phyloP scores from a whole-genome alignment of 2,113 vertebrate genomes.

The Centrocercus urophasianus region DNA sequence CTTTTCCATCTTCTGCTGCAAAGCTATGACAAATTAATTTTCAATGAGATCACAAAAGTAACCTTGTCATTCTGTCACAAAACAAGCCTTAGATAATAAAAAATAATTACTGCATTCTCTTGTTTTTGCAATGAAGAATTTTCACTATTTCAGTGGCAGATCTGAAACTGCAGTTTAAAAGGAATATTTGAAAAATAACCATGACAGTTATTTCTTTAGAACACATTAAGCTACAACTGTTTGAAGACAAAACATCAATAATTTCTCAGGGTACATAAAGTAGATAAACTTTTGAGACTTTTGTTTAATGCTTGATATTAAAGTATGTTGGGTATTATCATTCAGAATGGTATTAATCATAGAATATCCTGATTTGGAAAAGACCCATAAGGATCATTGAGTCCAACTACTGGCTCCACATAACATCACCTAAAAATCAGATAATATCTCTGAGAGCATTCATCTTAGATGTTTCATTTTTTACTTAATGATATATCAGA shows the following conservation, averaged over 20 bases:
- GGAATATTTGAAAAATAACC: neutral
- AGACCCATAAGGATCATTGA: too few relatives aligned
- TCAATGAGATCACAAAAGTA: conserved; percentile 13
- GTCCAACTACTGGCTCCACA: too few relatives aligned
- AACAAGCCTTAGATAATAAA: conserved; percentile 24
- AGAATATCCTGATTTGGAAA: too few relatives aligned
- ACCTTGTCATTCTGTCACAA: conserved; percentile 36
- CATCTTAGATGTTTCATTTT: neutral
- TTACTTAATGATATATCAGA: neutral
- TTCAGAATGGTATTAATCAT: too few relatives aligned
- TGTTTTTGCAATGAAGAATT: neutral
- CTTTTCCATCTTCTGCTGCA: conserved; percentile 33
- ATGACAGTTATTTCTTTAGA: neutral
- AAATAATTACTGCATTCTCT: neutral
- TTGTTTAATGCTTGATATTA: neutral
- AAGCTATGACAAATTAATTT: conserved; percentile 42
- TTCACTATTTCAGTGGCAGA: neutral
- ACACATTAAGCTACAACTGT: neutral
- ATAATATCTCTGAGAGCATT: neutral
- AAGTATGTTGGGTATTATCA: neutral
- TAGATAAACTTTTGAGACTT: neutral
- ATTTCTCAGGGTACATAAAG: neutral
- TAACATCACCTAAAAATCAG: too few relatives aligned
- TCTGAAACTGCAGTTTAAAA: neutral
- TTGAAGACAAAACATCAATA: neutral